Percentiles rank a stretch among this genome's conserved stretches.
These are phyloP conservation scores for Acridotheres tristis DNA, from an alignment of 2,797 vertebrate species.

Conservation along the genomic window DNA sequence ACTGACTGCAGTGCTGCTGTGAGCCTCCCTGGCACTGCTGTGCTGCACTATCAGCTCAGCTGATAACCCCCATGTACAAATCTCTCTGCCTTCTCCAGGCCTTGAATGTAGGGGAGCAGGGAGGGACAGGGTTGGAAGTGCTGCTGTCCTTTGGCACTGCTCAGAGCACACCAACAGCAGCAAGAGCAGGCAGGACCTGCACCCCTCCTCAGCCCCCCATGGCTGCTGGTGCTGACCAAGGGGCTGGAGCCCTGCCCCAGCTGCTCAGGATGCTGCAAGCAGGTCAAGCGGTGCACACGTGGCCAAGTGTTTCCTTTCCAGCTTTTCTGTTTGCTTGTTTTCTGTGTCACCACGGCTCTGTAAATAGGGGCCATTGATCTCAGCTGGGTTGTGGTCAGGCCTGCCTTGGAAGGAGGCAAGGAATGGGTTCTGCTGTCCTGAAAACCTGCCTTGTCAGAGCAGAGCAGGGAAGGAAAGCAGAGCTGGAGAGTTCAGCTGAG, in stretches of 20 bases:
- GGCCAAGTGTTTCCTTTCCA: neutral
- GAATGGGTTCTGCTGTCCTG: neutral
- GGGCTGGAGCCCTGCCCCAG: neutral
- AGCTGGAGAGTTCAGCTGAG: neutral
- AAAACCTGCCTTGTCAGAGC: neutral
- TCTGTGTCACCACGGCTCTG: neutral
- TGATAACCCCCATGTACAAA: neutral
- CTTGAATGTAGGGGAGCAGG: neutral
- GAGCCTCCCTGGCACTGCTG: neutral
- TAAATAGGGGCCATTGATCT: neutral
- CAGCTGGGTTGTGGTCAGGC: neutral
- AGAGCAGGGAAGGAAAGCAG: neutral
- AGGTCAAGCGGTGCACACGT: neutral
- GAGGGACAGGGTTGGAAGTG: neutral
- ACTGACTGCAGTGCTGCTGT: neutral
- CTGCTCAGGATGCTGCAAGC: constrained; percentile 26
- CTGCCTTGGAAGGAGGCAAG: neutral
- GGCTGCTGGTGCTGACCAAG: neutral
- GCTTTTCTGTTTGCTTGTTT: neutral
- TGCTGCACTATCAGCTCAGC: neutral
- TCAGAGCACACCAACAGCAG: neutral
- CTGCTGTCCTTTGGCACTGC: neutral
- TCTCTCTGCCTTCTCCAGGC: neutral
- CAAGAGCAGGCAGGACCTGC: neutral
- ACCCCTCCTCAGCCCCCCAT: neutral